Conservation (phyloP, 2,113 vertebrate genomes). For the Muntiacus reevesi region DNA sequence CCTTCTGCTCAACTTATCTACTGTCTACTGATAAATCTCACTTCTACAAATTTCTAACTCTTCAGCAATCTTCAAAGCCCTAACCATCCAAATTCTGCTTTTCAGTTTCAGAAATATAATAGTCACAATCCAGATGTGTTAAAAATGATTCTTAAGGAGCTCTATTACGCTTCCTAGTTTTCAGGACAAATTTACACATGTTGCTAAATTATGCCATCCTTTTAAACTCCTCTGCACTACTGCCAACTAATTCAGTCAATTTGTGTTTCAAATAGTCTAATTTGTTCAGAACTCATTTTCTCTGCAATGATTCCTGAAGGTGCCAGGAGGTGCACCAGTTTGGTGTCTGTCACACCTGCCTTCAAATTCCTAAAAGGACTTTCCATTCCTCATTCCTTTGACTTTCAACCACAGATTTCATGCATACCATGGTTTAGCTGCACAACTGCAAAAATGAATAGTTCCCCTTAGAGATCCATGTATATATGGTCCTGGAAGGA, state of each 20-base stretch:
- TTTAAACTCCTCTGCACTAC: neutral
- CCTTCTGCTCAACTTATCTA: neutral
- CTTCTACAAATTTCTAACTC: conserved; percentile 10
- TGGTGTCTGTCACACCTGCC: neutral
- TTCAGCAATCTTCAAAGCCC: conserved; percentile 3
- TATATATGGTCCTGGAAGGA: neutral
- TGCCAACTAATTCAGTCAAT: neutral
- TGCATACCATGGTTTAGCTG: neutral
- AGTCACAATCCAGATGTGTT: conserved; percentile 3
- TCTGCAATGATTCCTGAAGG: neutral
- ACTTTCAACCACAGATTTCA: conserved; percentile 10
- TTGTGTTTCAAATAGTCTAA: neutral
- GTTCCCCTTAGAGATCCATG: neutral
- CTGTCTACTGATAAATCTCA: neutral
- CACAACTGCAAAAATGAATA: neutral
- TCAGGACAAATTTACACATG: neutral
- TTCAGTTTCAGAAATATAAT: neutral
- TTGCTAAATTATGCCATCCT: neutral
- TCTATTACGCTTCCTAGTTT: neutral
- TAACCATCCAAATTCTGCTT: conserved; percentile 2
- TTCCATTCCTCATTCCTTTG: neutral
- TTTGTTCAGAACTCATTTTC: conserved; percentile 6
- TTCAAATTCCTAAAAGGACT: conserved; percentile 17
- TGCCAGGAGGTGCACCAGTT: neutral
- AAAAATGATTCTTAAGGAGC: neutral